Evolutionary conservation across 2,888 invertebrate genomes (phyloP).

Genomic region (Gymnosoma rotundatum): DNA sequence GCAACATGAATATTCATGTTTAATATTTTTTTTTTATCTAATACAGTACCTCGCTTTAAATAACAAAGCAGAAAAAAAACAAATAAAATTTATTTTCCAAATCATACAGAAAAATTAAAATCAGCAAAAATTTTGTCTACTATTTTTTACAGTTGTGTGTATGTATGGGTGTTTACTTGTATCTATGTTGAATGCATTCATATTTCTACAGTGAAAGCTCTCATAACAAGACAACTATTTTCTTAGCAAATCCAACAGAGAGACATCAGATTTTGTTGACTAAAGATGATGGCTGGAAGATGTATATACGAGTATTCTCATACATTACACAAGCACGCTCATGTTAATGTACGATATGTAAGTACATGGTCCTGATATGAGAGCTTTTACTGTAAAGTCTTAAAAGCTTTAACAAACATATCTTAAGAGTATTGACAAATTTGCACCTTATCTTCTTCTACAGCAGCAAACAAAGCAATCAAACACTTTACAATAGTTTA

Average conservation of each 20-base stretch:
- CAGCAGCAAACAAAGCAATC: slow-evolving; percentile 13
- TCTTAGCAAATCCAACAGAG: slow-evolving; percentile 14
- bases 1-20: too few species aligned
- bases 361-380: slow-evolving; percentile 64
- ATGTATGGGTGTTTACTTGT: slow-evolving; percentile 62
- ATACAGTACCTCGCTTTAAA: too few species aligned
- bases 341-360: slow-evolving; percentile 57
- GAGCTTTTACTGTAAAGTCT: slow-evolving; percentile 57
- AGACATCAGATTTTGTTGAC: slow-evolving; percentile 35
- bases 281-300: slow-evolving; percentile 43
- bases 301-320: slow-evolving; percentile 33
- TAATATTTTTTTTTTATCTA: too few species aligned
- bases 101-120: slow-evolving; percentile 15
- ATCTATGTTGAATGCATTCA: slow-evolving; percentile 64
- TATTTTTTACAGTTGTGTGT: slow-evolving; percentile 60
- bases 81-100: background rate
- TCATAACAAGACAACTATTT: slow-evolving; percentile 54
- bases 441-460: slow-evolving; percentile 34
- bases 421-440: slow-evolving; percentile 27
- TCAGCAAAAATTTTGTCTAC: slow-evolving; percentile 42
- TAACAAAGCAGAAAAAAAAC: too few species aligned
- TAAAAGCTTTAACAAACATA: slow-evolving; percentile 24
- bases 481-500: slow-evolving; percentile 10
- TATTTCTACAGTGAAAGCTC: slow-evolving; percentile 64
- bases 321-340: slow-evolving; percentile 36